Percentiles rank a stretch among this genome's conserved stretches.
Conservation (phyloP, 2,113 vertebrate species). For the Opisthocomus hoazin region DNA sequence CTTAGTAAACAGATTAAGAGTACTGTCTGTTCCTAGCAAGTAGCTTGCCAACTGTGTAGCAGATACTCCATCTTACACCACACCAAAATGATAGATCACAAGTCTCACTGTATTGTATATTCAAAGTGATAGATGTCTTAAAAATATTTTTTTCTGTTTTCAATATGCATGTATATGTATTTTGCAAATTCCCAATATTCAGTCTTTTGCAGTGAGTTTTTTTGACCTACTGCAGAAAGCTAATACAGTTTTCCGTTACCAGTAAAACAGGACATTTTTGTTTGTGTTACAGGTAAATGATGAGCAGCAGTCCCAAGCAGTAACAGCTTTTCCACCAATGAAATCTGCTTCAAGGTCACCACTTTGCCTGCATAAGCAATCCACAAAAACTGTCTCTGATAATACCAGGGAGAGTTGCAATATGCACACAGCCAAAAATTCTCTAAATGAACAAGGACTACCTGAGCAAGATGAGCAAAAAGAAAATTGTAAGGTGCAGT, state of each 20-base stretch:
- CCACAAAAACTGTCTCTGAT: background rate
- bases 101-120: background rate
- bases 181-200: background rate
- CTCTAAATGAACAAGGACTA: background rate
- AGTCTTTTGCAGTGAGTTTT: background rate
- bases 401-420: background rate
- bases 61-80: background rate
- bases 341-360: slow-evolving; percentile 18
- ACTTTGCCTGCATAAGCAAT: slow-evolving; percentile 23
- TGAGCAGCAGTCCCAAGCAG: background rate
- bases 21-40: background rate
- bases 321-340: background rate
- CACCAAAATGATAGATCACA: background rate
- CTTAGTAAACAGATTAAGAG: background rate
- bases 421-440: background rate
- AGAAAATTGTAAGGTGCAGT: slow-evolving; percentile 86
- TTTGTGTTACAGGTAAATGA: slow-evolving; percentile 63
- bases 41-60: background rate
- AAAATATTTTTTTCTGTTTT: background rate
- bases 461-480: slow-evolving; percentile 61
- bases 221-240: background rate
- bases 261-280: background rate
- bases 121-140: background rate
- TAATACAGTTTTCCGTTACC: background rate
- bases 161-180: background rate